Evolutionary conservation across 2,113 vertebrate genomes (phyloP), one percentile per base, ranked within the genome.

Genomic region (Mesembrinibis cayennensis): DNA sequence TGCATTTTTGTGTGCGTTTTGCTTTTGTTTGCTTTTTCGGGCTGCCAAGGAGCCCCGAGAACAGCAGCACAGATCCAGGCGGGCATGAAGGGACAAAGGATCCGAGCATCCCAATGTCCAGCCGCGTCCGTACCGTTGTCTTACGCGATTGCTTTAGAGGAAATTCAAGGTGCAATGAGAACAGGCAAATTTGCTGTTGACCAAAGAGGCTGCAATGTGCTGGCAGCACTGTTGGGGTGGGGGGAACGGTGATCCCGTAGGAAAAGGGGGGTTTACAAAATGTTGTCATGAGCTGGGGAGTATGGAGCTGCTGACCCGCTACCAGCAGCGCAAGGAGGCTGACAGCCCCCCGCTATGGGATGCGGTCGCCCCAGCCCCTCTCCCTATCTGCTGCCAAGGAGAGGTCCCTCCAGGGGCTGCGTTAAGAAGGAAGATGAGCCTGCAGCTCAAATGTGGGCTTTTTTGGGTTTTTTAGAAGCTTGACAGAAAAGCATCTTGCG

Each of bases 301-400:
- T 21, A 7, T 3, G 5, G 42, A 79, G 38, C 49, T 30, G 38
- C 21, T 13, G 40, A 36, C 20, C 23, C 1, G 8, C 59, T 50
- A 53, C 82, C 40, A n/a, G 70, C 55, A 23, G 26, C 1, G 34
- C 4, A 5, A 23, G 44, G 52, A 27, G 45, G 78, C 36, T 58
- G 70, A 14, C 27, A 42, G 49, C 49, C 72, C 40, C 63, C 56
- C 4, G 38, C 47, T 34, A 11, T 8, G 25, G 32, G 65, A 47
- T 13, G 38, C 1, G 2, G 50, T 22, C 0, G 0, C 42, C 61
- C 58, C 53, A 47, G 21, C 11, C 16, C 20, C 14, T 49, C 49
- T 78, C 38, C 21, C 27, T 13, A 22, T 25, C 79, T 10, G 8
- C 58, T 4, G 20, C 67, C 58, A 22, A 56, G 26, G 15, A 62